Evolutionary conservation across 2,888 invertebrate genomes (phyloP), one percentile per base, ranked within the genome.

Genomic region (Seira ritae): DNA sequence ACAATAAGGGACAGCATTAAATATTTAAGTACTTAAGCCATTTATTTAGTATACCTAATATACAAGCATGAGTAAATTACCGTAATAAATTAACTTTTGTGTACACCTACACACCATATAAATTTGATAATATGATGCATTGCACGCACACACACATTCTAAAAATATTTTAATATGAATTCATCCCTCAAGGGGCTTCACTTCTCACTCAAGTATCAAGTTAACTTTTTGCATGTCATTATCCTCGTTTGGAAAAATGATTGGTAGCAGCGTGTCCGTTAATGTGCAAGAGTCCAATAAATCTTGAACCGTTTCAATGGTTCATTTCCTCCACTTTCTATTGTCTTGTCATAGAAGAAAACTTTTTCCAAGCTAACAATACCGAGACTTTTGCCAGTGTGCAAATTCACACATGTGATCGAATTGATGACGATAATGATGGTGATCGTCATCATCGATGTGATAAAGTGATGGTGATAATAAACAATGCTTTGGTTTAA

Each of bases 311-410:
- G 42, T 12, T 42, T 42, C 19, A 23, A 19, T 66, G 8, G 46
- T 23, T 72, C 79, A 79, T 79, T 79, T 79, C 79, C 79, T 79
- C 42, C 70, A 79, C 79, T 71, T 72, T 72, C 79, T 72, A 79
- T 79, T 79, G 79, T 79, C 79, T 72, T 79, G 79, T 79, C 79
- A 79, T 24, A 60, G 50, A 42, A 42, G 3, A n/a, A 8, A 65
- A 77, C 68, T n/a, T 42, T 42, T 42, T 42, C 42, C 42, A 42
- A 42, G 42, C 12, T 42, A 42, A 42, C 4, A 12, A 42, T 42
- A 42, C 42, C 42, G 4, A 42, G 12, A 12, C 42, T n/a, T n/a
- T n/a, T n/a, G n/a, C n/a, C n/a, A n/a, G 12, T 42, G 42, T 42
- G 12, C 42, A 42, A 42, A 42, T 42, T 42, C 42, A 42, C 42